Percentiles rank a stretch among this genome's conserved stretches.
phyloP scores from a whole-genome alignment of 2,888 invertebrate species.

The Pheosia tremula region DNA sequence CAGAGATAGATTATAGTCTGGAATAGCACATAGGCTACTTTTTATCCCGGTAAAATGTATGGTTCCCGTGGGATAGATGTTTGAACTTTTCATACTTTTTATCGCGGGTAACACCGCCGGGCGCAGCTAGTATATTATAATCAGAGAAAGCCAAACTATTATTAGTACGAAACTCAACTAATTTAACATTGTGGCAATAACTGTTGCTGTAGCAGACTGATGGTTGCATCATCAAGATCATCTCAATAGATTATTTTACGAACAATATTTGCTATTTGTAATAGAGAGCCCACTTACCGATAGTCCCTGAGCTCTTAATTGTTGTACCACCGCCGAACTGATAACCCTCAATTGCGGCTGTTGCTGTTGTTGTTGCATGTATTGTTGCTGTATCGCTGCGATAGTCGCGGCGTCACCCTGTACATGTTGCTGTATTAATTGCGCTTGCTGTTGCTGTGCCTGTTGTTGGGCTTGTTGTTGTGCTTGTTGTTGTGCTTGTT shows the following conservation, averaged over 20 bases:
- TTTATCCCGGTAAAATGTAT: too few relatives aligned
- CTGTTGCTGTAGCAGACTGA: neutral
- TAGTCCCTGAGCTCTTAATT: slow-evolving; percentile 82
- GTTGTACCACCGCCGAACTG: slow-evolving; percentile 84
- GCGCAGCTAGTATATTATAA: too few relatives aligned
- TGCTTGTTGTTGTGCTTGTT: slow-evolving; percentile 37
- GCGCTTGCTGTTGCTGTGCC: slow-evolving; percentile 57
- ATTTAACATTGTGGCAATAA: neutral
- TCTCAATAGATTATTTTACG: neutral
- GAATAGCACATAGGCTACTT: too few relatives aligned
- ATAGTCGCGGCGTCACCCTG: slow-evolving; percentile 77
- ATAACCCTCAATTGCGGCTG: slow-evolving; percentile 85
- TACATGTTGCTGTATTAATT: slow-evolving; percentile 69
- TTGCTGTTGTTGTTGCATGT: slow-evolving; percentile 79
- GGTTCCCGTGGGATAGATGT: too few relatives aligned
- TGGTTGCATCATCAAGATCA: too few relatives aligned
- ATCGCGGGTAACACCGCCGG: too few relatives aligned
- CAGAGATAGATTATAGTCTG: too few relatives aligned
- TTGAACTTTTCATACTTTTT: too few relatives aligned
- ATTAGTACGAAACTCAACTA: neutral
- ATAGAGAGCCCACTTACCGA: slow-evolving; percentile 57
- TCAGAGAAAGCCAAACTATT: too few relatives aligned
- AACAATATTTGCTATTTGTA: neutral
- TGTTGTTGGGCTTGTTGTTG: slow-evolving; percentile 36
- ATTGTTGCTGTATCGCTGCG: slow-evolving; percentile 79